Percentiles rank a stretch among this genome's conserved stretches.
phyloP scores from a whole-genome alignment of 1,140 invertebrate genomes.

The Andrena cerasifolii region DNA sequence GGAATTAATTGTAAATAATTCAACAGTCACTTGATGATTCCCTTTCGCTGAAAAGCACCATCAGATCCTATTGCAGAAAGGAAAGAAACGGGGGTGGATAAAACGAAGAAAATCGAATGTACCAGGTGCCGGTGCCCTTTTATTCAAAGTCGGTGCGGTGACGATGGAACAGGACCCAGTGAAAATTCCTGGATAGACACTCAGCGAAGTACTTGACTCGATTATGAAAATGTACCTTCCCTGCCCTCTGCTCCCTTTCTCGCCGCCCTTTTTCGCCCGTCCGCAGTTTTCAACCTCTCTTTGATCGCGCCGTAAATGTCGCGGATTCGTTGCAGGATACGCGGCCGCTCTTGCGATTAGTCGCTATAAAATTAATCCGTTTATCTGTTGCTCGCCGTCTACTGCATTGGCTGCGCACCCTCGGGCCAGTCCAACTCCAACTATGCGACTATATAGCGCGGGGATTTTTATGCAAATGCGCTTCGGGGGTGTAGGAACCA shows the following conservation, averaged over 20 bases:
- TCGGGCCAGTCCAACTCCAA: no score
- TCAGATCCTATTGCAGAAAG: neutral
- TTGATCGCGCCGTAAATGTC: slow-evolving; percentile 61
- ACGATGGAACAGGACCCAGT: slow-evolving; percentile 13
- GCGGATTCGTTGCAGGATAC: slow-evolving; percentile 18
- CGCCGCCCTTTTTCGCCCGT: slow-evolving; percentile 9
- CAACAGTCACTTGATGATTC: slow-evolving; percentile 32
- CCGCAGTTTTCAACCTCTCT: slow-evolving; percentile 52
- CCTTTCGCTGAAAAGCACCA: slow-evolving; percentile 9
- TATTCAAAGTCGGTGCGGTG: slow-evolving; percentile 20
- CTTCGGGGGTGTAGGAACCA: no score
- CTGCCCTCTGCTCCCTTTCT: slow-evolving; percentile 33
- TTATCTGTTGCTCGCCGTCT: slow-evolving; percentile 32
- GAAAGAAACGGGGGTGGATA: slow-evolving; percentile 7
- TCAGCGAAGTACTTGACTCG: slow-evolving; percentile 63
- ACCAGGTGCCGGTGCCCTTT: slow-evolving; percentile 21
- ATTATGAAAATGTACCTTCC: slow-evolving; percentile 67
- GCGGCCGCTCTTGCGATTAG: slow-evolving; percentile 13
- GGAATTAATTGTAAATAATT: slow-evolving; percentile 19
- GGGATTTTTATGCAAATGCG: no score
- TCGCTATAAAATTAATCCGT: slow-evolving; percentile 20
- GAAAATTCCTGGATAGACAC: slow-evolving; percentile 63
- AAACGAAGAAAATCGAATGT: slow-evolving; percentile 38
- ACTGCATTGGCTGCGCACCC: neutral
- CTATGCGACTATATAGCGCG: no score